Evolutionary conservation across 2,888 invertebrate species (phyloP), one percentile per base, ranked within the genome.

Genomic region (Ochropleura plecta): DNA sequence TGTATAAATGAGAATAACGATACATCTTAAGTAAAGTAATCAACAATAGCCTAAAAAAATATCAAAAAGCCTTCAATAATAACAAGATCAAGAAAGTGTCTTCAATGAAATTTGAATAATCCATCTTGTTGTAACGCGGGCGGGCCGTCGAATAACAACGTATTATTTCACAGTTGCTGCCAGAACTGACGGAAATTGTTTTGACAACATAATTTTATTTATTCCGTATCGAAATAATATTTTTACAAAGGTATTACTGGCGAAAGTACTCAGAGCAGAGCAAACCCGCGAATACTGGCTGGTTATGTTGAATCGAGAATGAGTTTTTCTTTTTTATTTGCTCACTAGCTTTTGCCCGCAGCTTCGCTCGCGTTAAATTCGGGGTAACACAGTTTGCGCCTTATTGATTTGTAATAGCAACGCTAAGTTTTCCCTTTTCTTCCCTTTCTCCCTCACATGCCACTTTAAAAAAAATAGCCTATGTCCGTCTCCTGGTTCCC

Each of bases 61-160:
- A 78, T 68, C 40, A 40, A 55, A 73, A 66, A 65, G 18, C 51
- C 64, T 83, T 69, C 60, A 65, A 68, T 71, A 70, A 65, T 71
- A 76, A 64, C 65, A 75, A 69, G 51, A 57, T 51, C 53, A 64
- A 67, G 63, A 78, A 79, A 81, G 40, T 65, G 64, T 67, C 40
- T 57, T 51, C 55, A 73, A 46, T 76, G 55, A 67, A 78, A 81
- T 78, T 81, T 81, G 62, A 67, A 81, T 75, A 78, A 81, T 77
- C 44, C 55, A 63, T 79, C 72, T 79, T 63, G 59, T 73, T 16
- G 59, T 64, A 10, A 53, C 51, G 51, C 5, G n/a, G 51, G 14
- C 16, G 48, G 16, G 14, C 10, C 20, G 44, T 55, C 55, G 20
- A 72, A 63, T 57, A 57, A 79, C 44, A 79, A 63, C 20, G 49